A percentile compares a stretch with the other conserved stretches of the same genome.
These are phyloP conservation scores for Calliopum simillimum DNA, from an alignment of 2,888 invertebrate species.

Conservation along the genomic window DNA sequence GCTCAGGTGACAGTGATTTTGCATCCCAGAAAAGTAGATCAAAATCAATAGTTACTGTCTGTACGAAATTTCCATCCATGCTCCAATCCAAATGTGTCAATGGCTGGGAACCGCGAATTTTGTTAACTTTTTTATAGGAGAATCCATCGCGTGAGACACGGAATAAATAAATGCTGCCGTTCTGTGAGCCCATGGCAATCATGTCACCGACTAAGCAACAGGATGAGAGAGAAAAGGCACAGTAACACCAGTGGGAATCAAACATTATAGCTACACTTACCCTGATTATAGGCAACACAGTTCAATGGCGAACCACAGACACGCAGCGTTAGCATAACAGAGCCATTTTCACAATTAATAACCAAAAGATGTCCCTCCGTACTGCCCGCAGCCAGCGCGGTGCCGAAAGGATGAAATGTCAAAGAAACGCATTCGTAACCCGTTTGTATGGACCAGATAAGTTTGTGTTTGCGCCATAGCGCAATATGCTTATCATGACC, in stretches of 20 bases:
- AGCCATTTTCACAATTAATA: slow-evolving; percentile 87
- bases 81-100: slow-evolving; percentile 92
- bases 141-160: slow-evolving; percentile 89
- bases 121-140: slow-evolving; percentile 89
- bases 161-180: slow-evolving; percentile 84
- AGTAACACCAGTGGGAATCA: too few species aligned
- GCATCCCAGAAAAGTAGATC: slow-evolving; percentile 92
- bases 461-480: slow-evolving; percentile 89
- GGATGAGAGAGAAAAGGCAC: background rate
- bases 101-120: slow-evolving; percentile 87
- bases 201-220: slow-evolving; percentile 81
- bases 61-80: slow-evolving; percentile 86
- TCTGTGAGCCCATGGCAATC: slow-evolving; percentile 91
- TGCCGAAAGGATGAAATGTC: slow-evolving; percentile 89
- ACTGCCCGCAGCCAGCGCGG: slow-evolving; percentile 88
- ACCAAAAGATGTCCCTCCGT: slow-evolving; percentile 90
- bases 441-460: slow-evolving; percentile 88
- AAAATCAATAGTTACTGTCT: slow-evolving; percentile 90
- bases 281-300: slow-evolving; percentile 88
- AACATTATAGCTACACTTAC: slow-evolving; percentile 67
- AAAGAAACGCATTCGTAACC: slow-evolving; percentile 90
- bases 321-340: slow-evolving; percentile 84
- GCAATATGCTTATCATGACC: slow-evolving; percentile 92
- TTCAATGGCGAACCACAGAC: slow-evolving; percentile 90
- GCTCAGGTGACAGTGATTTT: slow-evolving; percentile 87